Percentiles rank a stretch among this genome's conserved stretches.
phyloP scores from a whole-genome alignment of 2,113 vertebrate genomes.

The Odocoileus virginianus region DNA sequence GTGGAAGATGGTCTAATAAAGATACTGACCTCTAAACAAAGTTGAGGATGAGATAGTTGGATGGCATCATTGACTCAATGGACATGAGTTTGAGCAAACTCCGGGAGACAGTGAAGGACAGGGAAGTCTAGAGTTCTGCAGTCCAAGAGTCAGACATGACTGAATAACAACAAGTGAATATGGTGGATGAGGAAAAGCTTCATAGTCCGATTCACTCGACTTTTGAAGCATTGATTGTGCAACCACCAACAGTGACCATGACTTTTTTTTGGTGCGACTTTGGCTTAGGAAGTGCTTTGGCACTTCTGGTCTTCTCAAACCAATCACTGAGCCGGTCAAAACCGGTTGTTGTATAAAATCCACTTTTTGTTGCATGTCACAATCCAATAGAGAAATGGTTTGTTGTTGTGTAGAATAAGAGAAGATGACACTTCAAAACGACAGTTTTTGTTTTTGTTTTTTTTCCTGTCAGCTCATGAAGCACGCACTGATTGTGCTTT shows the following conservation, averaged over 20 bases:
- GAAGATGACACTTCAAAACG: background rate
- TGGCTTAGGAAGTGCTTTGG: background rate
- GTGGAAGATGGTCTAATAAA: slow-evolving; percentile 26
- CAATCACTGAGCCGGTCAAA: background rate
- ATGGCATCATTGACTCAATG: background rate
- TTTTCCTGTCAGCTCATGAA: background rate
- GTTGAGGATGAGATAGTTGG: background rate
- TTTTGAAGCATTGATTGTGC: background rate
- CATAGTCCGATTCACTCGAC: background rate
- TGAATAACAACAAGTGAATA: background rate
- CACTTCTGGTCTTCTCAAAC: background rate
- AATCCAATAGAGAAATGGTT: background rate
- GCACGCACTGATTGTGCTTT: background rate
- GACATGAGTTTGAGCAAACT: background rate
- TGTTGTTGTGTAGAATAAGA: background rate
- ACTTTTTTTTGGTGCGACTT: background rate
- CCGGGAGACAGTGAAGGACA: background rate
- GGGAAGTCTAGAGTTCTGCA: background rate
- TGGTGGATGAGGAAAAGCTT: background rate
- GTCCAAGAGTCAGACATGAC: background rate
- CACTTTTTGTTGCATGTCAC: background rate
- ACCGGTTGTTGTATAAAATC: background rate
- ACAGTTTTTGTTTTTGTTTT: background rate
- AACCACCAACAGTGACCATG: background rate
- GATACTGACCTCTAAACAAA: background rate